A percentile compares a stretch with the other conserved stretches of the same genome.
Conservation (phyloP, 2,113 vertebrate genomes). For the Atherinomorus stipes region DNA sequence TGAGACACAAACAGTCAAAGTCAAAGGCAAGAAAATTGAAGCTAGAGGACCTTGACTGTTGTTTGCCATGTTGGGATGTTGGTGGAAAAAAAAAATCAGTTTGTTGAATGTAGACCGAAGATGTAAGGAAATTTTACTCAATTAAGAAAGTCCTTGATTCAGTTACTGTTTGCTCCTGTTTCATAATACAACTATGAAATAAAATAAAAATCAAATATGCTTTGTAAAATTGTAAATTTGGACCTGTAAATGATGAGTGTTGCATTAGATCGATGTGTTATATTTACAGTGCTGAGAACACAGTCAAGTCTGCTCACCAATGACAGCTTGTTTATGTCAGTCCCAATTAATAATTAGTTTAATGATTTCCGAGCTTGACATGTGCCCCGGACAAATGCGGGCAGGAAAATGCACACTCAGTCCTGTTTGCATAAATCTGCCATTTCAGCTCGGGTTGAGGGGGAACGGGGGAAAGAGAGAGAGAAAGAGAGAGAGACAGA, state of each 20-base stretch:
- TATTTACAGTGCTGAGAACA: constrained; percentile 54
- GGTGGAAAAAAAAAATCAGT: background rate
- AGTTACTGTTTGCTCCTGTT: background rate
- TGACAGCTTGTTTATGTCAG: constrained; percentile 71
- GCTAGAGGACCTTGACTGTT: background rate
- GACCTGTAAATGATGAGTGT: background rate
- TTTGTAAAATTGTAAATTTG: background rate
- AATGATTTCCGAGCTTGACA: constrained; percentile 75
- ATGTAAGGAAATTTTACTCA: too few species aligned
- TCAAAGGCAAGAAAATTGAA: constrained; percentile 47
- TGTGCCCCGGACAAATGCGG: constrained; percentile 69
- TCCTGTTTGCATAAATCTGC: constrained; percentile 81
- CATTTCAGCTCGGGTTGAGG: constrained; percentile 64
- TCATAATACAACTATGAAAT: background rate
- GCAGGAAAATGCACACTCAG: constrained; percentile 69
- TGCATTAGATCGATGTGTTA: constrained; percentile 23
- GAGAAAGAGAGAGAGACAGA: constrained; percentile 12
- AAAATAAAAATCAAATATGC: background rate
- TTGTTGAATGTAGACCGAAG: too few species aligned
- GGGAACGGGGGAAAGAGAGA: constrained; percentile 34
- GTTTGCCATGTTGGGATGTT: constrained; percentile 1
- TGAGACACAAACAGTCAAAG: constrained; percentile 46
- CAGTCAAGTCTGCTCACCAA: constrained; percentile 37
- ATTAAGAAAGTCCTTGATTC: background rate
- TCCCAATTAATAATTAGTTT: constrained; percentile 78